Percentiles rank a stretch among this genome's conserved stretches.
phyloP scores from a whole-genome alignment of 2,888 invertebrate genomes.

The Halictus quadricinctus region DNA sequence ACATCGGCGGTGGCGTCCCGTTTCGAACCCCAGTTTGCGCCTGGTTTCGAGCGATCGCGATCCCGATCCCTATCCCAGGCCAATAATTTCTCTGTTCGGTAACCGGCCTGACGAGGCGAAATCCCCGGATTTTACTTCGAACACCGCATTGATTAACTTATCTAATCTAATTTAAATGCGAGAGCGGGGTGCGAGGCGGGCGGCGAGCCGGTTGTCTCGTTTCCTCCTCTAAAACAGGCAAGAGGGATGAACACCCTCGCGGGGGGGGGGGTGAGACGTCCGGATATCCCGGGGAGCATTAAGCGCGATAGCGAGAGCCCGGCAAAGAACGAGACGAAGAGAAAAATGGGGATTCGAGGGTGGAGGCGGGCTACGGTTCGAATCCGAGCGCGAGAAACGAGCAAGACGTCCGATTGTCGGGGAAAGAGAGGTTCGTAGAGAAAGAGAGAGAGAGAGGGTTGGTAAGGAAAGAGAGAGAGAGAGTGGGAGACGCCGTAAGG shows the following conservation, averaged over 20 bases:
- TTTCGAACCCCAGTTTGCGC: neutral
- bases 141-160: conserved; percentile 81
- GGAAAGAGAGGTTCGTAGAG: neutral
- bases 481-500: conserved; percentile 18
- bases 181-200: conserved; percentile 58
- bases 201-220: conserved; percentile 36
- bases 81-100: conserved; percentile 67
- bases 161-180: conserved; percentile 81
- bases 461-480: conserved; percentile 9
- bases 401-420: conserved; percentile 25
- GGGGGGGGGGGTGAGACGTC: conserved; percentile 41
- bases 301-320: conserved; percentile 54
- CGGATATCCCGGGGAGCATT: conserved; percentile 44
- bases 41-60: conserved; percentile 11
- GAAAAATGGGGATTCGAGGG: conserved; percentile 60
- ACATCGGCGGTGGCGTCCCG: neutral
- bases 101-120: conserved; percentile 67
- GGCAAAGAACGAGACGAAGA: conserved; percentile 55
- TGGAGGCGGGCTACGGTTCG: conserved; percentile 32
- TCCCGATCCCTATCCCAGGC: conserved; percentile 45
- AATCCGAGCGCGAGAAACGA: conserved; percentile 35
- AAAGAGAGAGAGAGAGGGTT: conserved; percentile 14
- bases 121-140: conserved; percentile 79
- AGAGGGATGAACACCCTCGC: conserved; percentile 29
- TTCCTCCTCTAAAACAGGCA: conserved; percentile 18